Evolutionary conservation across 2,113 vertebrate genomes (phyloP).

Genomic region (Cyphomyrus discorhynchus): DNA sequence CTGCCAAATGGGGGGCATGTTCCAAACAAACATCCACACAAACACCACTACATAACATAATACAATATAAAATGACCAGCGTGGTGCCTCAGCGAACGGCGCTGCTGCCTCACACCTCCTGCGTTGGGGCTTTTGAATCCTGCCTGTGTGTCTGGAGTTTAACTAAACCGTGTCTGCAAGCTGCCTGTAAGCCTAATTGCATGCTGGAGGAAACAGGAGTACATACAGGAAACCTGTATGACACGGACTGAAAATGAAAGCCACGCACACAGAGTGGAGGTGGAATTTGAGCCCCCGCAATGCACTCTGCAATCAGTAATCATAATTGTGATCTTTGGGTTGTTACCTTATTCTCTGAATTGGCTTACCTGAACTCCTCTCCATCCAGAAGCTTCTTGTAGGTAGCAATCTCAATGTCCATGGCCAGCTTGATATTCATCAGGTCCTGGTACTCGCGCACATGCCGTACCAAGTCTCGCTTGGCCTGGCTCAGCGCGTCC

Average conservation of each 20-base stretch:
- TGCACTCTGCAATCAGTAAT: not conserved
- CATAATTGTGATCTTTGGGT: not conserved
- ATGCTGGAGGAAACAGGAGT: not conserved
- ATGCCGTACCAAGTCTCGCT: slow-evolving; percentile 52
- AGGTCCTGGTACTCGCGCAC: slow-evolving; percentile 58
- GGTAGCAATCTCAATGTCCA: slow-evolving; percentile 71
- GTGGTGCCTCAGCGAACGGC: not conserved
- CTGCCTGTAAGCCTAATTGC: not conserved
- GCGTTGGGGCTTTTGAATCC: not conserved
- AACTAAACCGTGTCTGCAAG: not conserved
- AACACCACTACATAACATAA: not conserved
- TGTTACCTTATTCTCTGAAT: not conserved
- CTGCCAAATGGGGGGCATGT: not conserved
- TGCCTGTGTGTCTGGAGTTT: not conserved
- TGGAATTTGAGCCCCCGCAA: not conserved
- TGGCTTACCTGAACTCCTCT: slow-evolving; percentile 26
- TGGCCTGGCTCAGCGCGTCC: slow-evolving; percentile 49
- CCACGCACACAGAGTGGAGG: not conserved
- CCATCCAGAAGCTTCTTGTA: slow-evolving; percentile 51
- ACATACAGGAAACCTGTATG: not conserved
- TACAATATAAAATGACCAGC: not conserved
- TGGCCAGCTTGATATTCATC: slow-evolving; percentile 65
- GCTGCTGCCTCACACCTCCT: not conserved
- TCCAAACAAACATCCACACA: not conserved
- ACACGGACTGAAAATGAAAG: not conserved